phyloP scores from a whole-genome alignment of 1,140 invertebrate species.

The Notospermus geniculatus region DNA sequence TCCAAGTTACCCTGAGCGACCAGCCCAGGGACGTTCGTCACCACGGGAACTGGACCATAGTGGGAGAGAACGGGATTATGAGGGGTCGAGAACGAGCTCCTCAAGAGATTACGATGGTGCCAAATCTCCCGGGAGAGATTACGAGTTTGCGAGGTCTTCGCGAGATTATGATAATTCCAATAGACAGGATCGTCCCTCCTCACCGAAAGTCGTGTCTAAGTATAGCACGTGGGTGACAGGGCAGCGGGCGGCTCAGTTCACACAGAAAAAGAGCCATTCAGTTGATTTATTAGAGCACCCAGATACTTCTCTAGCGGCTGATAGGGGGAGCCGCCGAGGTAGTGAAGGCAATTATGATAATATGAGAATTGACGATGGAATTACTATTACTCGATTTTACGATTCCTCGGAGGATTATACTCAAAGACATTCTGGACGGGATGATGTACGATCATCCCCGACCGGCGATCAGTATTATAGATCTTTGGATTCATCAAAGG shows the following conservation, averaged over 20 bases:
- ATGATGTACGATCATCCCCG: slow-evolving; percentile 2
- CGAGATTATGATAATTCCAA: too few species aligned
- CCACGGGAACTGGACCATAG: too few species aligned
- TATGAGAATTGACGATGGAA: background rate
- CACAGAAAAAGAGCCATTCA: slow-evolving; percentile 8
- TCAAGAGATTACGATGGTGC: too few species aligned
- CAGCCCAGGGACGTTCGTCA: too few species aligned
- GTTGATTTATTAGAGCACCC: background rate
- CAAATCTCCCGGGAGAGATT: background rate
- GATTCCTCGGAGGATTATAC: too few species aligned
- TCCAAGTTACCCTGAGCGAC: slow-evolving; percentile 1
- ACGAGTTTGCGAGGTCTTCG: background rate
- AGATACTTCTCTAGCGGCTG: background rate
- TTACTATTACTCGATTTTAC: too few species aligned
- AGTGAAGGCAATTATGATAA: background rate
- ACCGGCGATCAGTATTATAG: slow-evolving; percentile 1
- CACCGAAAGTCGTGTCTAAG: background rate
- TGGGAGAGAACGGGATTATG: too few species aligned
- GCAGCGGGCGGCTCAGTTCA: background rate
- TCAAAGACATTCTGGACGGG: background rate
- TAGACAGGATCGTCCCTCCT: background rate
- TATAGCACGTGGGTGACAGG: background rate
- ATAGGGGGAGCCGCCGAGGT: background rate
- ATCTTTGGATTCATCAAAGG: background rate
- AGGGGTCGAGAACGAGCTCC: too few species aligned